Evolutionary conservation across 2,113 vertebrate genomes (phyloP).

Genomic region (Osmerus mordax): DNA sequence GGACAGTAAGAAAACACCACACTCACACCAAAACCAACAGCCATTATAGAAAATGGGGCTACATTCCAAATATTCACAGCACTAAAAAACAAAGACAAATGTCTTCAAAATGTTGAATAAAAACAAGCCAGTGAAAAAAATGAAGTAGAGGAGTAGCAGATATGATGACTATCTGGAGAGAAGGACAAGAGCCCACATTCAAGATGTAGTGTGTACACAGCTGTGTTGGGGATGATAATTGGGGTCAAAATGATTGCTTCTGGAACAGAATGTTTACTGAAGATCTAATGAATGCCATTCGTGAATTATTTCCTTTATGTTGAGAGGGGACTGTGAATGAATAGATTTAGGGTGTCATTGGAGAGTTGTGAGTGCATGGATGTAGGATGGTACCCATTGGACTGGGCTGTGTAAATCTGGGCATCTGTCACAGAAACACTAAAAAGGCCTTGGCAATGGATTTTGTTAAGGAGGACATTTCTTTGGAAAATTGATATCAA

Average conservation of each 20-base stretch:
- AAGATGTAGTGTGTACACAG: background rate
- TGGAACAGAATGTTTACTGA: no score
- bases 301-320: no score
- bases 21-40: slow-evolving; percentile 1
- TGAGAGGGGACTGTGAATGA: no score
- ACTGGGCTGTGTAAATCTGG: no score
- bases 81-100: background rate
- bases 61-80: background rate
- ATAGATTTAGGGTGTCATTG: no score
- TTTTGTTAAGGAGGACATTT: slow-evolving; percentile 49
- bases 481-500: slow-evolving; percentile 37
- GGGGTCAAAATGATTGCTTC: no score
- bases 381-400: no score
- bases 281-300: no score
- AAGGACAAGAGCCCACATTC: no score
- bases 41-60: background rate
- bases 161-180: no score
- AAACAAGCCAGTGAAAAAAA: background rate
- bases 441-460: background rate
- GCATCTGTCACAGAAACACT: slow-evolving; percentile 4
- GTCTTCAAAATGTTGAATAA: slow-evolving; percentile 4
- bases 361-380: no score
- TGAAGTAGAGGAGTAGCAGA: no score
- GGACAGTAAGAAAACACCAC: background rate
- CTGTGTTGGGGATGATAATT: background rate